Base-by-base conservation (phyloP, 2,797 vertebrate species). In the Pampus argenteus region DNA sequence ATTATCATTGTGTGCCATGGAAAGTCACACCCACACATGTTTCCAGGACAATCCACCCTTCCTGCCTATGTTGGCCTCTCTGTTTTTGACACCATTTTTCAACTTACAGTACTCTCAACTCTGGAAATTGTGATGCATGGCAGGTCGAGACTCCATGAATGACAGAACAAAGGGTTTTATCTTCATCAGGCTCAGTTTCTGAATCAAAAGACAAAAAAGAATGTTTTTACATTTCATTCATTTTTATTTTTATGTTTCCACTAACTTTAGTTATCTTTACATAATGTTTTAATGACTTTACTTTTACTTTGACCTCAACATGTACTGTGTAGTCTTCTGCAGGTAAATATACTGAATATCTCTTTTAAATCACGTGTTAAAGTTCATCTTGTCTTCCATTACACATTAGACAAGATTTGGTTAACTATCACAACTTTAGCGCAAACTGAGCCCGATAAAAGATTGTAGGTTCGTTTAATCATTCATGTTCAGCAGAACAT, bases 21-120 rank as follows among this genome's bases (percentile, higher is more conserved):
- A 70, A 77, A 75, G 52, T 42, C 47, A 56, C 66, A 58, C 60
- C 61, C 50, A 58, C 23, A 49, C 44, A 14, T 57, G 77, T 56
- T 36, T 61, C 51, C 47, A 68, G 40, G 45, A 62, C 28, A 55
- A 26, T 38, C 48, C 52, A 36, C 11, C 38, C 79, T 29, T 60
- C 57, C 60, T 62, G 40, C n/a, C 26, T 38, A 1, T 34, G 42
- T 68, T 49, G 54, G 34, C 26, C 25, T 79, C 23, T 18, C 5
- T 58, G 62, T 66, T 54, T 68, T 10, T 31, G n/a, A 18, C 9
- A 79, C 64, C 64, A 81, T 57, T 9, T 61, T 28, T 69, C 36
- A 66, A 47, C 8, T 34, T 36, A 29, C 28, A 50, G 45, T 9
- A 34, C 36, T 17, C 34, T 14, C 15, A 54, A n/a, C 34, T 44